These are phyloP conservation scores for Microcaecilia unicolor DNA, from an alignment of 2,797 vertebrate genomes.

Conservation along the genomic window DNA sequence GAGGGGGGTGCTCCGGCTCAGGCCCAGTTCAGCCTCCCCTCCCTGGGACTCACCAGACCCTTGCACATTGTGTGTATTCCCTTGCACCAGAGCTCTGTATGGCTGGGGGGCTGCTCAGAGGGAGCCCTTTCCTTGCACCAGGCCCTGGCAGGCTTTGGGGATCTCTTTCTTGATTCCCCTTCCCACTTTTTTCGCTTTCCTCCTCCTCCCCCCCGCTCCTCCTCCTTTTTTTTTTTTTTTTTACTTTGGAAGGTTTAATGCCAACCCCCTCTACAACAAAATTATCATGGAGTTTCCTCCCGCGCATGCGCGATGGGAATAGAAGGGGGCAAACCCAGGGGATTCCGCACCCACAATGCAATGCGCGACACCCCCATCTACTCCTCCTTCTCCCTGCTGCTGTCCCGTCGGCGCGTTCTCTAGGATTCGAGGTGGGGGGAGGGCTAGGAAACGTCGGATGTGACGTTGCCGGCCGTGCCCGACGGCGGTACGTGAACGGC, in stretches of 20 bases:
- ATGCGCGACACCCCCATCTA: no score
- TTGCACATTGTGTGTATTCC: no score
- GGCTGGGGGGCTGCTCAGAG: no score
- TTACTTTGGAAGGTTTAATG: no score
- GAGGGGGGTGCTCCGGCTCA: no score
- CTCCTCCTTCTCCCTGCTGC: no score
- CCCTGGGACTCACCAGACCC: not conserved
- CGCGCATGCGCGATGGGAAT: slow-evolving; percentile 61
- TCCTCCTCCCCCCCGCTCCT: not conserved
- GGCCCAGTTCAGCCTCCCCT: no score
- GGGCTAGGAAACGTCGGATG: not conserved
- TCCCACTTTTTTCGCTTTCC: not conserved
- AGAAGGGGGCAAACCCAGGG: slow-evolving; percentile 59
- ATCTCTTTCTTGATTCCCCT: not conserved
- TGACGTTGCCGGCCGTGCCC: slow-evolving; percentile 39
- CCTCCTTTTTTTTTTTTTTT: no score
- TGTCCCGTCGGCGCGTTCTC: no score
- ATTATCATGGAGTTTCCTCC: slow-evolving; percentile 81
- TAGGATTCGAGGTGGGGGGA: no score
- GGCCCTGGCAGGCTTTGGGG: not conserved
- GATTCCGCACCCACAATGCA: slow-evolving; percentile 59
- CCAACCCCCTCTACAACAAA: not conserved
- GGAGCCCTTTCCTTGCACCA: not conserved
- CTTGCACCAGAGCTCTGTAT: no score
- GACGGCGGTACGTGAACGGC: no score